These are phyloP conservation scores for Dicranocentrus wangi DNA, from an alignment of 2,888 invertebrate species.

Conservation along the genomic window DNA sequence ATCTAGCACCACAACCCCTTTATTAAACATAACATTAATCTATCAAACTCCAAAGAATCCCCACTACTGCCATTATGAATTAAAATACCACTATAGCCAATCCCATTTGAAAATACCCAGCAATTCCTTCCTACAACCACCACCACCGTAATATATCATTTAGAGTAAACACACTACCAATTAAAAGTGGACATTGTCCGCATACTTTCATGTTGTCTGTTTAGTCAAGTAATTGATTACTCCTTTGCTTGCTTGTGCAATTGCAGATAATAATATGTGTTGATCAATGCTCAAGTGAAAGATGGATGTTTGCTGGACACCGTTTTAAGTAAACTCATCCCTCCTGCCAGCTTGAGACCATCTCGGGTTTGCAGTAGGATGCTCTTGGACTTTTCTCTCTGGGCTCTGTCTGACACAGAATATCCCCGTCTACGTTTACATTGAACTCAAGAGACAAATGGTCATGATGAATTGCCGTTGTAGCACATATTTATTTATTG, in stretches of 20 bases:
- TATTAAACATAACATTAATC: too few relatives aligned
- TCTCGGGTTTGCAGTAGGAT: too few relatives aligned
- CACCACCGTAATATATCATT: slow-evolving; percentile 39
- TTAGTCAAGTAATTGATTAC: slow-evolving; percentile 41
- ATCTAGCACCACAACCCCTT: too few relatives aligned
- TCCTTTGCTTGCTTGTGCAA: slow-evolving; percentile 3
- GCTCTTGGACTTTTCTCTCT: too few relatives aligned
- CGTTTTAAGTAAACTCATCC: slow-evolving; percentile 3
- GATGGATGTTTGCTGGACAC: not conserved
- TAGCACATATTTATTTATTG: slow-evolving; percentile 66
- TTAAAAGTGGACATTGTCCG: slow-evolving; percentile 48
- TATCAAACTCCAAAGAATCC: too few relatives aligned
- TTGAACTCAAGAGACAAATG: slow-evolving; percentile 18
- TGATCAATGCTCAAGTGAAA: slow-evolving; percentile 4
- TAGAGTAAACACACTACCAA: slow-evolving; percentile 42
- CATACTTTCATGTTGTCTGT: slow-evolving; percentile 15
- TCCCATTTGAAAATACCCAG: not conserved
- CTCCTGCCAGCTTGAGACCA: too few relatives aligned
- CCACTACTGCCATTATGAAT: slow-evolving; percentile 2
- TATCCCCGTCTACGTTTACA: slow-evolving; percentile 18
- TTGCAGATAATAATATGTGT: slow-evolving; percentile 6
- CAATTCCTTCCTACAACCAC: not conserved
- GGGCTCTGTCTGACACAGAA: not conserved
- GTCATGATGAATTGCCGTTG: slow-evolving; percentile 60
- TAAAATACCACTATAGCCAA: slow-evolving; percentile 10